A percentile compares a stretch with the other conserved stretches of the same genome.
Conservation (phyloP, 2,888 invertebrate species). For the Drosophila dives region DNA sequence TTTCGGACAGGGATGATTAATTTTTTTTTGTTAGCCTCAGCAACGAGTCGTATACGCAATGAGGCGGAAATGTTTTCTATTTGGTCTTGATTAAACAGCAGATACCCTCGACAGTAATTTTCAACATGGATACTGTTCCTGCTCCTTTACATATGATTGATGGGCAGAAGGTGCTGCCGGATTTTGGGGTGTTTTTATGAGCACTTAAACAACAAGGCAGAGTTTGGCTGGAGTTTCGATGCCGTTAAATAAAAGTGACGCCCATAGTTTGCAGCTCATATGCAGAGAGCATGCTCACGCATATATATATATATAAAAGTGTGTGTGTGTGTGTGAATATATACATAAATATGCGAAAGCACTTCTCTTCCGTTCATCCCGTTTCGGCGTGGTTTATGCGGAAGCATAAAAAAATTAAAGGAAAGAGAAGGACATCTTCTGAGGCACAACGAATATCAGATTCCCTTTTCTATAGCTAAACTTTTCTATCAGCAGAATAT, state of each 20-base stretch:
- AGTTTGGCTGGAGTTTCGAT: constrained; percentile 52
- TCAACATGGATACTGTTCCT: constrained; percentile 5
- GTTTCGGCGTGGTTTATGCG: constrained; percentile 58
- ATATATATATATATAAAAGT: constrained; percentile 3
- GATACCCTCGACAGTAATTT: constrained; percentile 21
- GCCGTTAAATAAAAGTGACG: constrained; percentile 65
- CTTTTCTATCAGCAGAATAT: no score
- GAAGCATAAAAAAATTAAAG: constrained; percentile 48
- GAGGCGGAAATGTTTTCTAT: constrained; percentile 10
- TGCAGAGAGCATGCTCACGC: constrained; percentile 10
- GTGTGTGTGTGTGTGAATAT: background rate
- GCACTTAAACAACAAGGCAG: constrained; percentile 46
- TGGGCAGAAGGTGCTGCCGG: constrained; percentile 55
- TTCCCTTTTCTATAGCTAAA: background rate
- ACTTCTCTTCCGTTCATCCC: constrained; percentile 23
- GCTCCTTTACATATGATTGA: constrained; percentile 59
- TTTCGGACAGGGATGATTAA: constrained; percentile 54
- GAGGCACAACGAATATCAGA: background rate
- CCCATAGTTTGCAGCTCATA: constrained; percentile 65
- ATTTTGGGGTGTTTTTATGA: constrained; percentile 68
- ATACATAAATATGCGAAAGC: constrained; percentile 25
- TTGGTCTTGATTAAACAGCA: constrained; percentile 58
- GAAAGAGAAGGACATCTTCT: background rate
- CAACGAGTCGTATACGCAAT: constrained; percentile 67
- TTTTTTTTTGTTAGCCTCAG: constrained; percentile 36